A percentile compares a stretch with the other conserved stretches of the same genome.
These are phyloP conservation scores for Perdita meconis DNA, from an alignment of 2,888 invertebrate genomes.

Conservation along the genomic window DNA sequence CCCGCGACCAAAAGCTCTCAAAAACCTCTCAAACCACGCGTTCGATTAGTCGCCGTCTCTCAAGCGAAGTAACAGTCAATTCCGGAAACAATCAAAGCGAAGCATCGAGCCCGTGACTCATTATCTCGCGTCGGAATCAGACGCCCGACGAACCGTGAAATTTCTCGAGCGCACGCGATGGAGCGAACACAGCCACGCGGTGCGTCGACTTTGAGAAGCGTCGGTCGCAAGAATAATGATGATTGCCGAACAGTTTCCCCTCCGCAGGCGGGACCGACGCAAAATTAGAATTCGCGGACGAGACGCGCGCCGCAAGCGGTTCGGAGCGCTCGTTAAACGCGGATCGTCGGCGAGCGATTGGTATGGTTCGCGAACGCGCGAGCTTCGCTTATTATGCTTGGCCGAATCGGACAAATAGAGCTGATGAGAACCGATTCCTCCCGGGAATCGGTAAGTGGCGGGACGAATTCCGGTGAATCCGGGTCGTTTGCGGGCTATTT, in stretches of 20 bases:
- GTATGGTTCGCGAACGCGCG: slow-evolving; percentile 7
- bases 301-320: not conserved
- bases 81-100: not conserved
- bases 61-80: not conserved
- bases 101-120: not conserved
- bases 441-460: not conserved
- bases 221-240: slow-evolving; percentile 6
- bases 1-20: no score
- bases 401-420: slow-evolving; percentile 18
- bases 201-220: not conserved
- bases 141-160: slow-evolving; percentile 7
- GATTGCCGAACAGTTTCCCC: slow-evolving; percentile 5
- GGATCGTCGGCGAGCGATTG: not conserved
- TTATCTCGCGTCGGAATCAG: not conserved
- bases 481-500: not conserved
- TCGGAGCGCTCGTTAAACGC: slow-evolving; percentile 19
- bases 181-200: not conserved
- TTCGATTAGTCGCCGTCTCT: not conserved
- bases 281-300: slow-evolving; percentile 26
- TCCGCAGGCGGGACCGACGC: not conserved
- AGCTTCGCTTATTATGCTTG: slow-evolving; percentile 35
- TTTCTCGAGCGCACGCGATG: slow-evolving; percentile 15
- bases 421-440: not conserved
- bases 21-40: not conserved
- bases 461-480: slow-evolving; percentile 1